Base-by-base conservation (phyloP, 1,140 invertebrate species). In the Phymastichus coffea region DNA sequence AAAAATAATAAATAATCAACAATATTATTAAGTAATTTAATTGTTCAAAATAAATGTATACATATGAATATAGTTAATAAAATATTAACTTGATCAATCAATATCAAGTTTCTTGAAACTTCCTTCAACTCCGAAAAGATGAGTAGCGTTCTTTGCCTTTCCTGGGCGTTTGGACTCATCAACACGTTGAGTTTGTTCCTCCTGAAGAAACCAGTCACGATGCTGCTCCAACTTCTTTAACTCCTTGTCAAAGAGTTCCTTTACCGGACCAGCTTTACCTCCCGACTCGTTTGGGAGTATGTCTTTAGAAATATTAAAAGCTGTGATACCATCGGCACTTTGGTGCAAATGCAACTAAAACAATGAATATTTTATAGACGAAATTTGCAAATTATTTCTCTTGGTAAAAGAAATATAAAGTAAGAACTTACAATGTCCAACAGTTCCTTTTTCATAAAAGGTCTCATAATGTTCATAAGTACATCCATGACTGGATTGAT, bases 21-120 rank as follows among this genome's bases (percentile, higher is more conserved):
- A n/a, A n/a, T n/a, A n/a, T n/a, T n/a, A n/a, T n/a, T n/a, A n/a
- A n/a, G n/a, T n/a, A n/a, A n/a, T n/a, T n/a, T n/a, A n/a, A n/a
- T n/a, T n/a, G n/a, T n/a, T n/a, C n/a, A n/a, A n/a, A n/a, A n/a
- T n/a, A n/a, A n/a, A n/a, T n/a, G n/a, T n/a, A n/a, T n/a, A n/a
- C n/a, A n/a, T n/a, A n/a, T n/a, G n/a, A n/a, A n/a, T n/a, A n/a
- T n/a, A n/a, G n/a, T n/a, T n/a, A n/a, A n/a, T n/a, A n/a, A n/a
- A n/a, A n/a, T n/a, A n/a, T n/a, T n/a, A n/a, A n/a, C n/a, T n/a
- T n/a, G n/a, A 8, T 81, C 72, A 89, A 81, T 89, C 87, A 44
- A 91, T 83, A 52, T 89, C 86, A 12, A 90, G 68, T 71, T 89
- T 89, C 66, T 89, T 89, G 63, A 90, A 77, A 37, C 64, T 87